Conservation (phyloP, 2,888 invertebrate species). For the Chymomyza amoena region DNA sequence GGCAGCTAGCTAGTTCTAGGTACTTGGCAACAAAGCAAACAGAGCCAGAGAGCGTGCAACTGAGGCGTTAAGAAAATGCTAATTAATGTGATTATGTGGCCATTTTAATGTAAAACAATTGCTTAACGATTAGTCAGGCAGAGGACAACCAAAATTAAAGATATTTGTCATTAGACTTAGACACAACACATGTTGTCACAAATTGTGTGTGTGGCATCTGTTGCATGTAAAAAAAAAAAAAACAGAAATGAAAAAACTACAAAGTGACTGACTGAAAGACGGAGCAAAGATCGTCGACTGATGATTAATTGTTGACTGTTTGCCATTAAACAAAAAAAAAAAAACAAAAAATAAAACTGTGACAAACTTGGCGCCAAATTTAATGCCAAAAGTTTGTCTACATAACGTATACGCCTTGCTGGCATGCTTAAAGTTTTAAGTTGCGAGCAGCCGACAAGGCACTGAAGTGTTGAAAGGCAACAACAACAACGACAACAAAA, state of each 20-base stretch:
- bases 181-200: constrained; percentile 31
- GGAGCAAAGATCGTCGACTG: constrained; percentile 8
- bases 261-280: neutral
- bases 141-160: neutral
- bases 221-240: neutral
- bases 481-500: neutral
- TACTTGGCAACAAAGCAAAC: neutral
- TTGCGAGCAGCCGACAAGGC: constrained; percentile 31
- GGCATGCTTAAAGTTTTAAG: constrained; percentile 42
- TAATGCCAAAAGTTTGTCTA: constrained; percentile 64
- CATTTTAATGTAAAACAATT: constrained; percentile 69
- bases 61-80: constrained; percentile 61
- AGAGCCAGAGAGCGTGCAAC: constrained; percentile 10
- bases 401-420: neutral
- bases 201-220: neutral
- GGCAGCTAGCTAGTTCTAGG: too few species aligned
- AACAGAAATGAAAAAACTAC: too few species aligned
- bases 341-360: constrained; percentile 11
- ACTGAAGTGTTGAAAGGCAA: constrained; percentile 48
- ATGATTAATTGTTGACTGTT: constrained; percentile 60
- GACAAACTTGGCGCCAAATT: constrained; percentile 53
- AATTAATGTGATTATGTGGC: constrained; percentile 73
- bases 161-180: neutral
- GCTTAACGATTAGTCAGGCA: constrained; percentile 68
- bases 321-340: constrained; percentile 13